phyloP scores from a whole-genome alignment of 2,113 vertebrate genomes.

The Epinephelus moara region DNA sequence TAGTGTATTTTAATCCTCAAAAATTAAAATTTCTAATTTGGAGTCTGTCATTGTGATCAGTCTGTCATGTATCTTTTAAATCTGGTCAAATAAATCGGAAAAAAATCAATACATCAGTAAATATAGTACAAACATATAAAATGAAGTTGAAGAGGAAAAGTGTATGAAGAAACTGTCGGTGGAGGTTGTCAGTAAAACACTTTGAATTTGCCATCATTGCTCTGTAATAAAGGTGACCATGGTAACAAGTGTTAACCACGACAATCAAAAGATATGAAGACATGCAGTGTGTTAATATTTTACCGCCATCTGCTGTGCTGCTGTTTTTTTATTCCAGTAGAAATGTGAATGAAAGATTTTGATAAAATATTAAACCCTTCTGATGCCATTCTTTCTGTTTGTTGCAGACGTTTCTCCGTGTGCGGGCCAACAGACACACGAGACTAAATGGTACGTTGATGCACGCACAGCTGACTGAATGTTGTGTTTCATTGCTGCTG shows the following conservation, averaged over 20 bases:
- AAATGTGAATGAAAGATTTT: background rate
- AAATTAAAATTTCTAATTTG: too few relatives aligned
- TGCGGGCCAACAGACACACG: constrained; percentile 96
- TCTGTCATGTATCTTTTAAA: too few relatives aligned
- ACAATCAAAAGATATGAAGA: background rate
- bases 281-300: background rate
- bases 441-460: constrained; percentile 93
- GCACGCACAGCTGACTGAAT: constrained; percentile 1
- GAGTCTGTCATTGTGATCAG: too few relatives aligned
- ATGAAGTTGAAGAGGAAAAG: background rate
- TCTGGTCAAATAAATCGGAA: too few relatives aligned
- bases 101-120: too few relatives aligned
- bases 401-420: constrained; percentile 93
- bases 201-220: background rate
- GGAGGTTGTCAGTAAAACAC: background rate
- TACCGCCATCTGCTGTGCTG: background rate
- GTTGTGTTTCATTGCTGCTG: constrained; percentile 46
- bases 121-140: too few relatives aligned
- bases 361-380: background rate
- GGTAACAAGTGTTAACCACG: background rate
- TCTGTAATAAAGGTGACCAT: background rate
- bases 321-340: background rate
- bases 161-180: background rate
- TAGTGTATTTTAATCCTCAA: too few relatives aligned
- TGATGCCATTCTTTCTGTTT: constrained; percentile 16